These are phyloP conservation scores for Cataglyphis livida DNA, from an alignment of 2,888 invertebrate genomes.

Conservation along the genomic window DNA sequence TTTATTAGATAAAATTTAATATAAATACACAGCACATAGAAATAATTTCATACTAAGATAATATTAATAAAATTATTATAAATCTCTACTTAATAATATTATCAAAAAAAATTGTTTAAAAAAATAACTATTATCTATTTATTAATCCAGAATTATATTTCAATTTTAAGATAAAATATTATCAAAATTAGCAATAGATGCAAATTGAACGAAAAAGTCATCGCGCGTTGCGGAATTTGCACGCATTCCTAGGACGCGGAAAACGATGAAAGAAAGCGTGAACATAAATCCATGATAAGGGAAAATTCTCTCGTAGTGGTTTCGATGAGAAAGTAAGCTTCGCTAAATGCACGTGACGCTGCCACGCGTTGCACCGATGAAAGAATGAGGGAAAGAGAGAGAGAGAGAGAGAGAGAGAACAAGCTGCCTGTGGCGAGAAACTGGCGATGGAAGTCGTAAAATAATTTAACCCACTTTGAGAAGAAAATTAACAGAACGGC, in stretches of 20 bases:
- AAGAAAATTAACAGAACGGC: constrained; percentile 85
- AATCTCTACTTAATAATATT: background rate
- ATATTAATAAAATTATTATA: background rate
- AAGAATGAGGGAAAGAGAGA: constrained; percentile 19
- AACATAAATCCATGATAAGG: constrained; percentile 7
- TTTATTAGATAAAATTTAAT: background rate
- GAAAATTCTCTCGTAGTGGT: constrained; percentile 8
- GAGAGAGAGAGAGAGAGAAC: constrained; percentile 19
- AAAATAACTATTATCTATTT: background rate
- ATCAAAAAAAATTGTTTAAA: background rate
- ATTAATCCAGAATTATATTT: background rate
- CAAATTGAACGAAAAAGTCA: background rate
- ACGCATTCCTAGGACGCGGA: background rate
- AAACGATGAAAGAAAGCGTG: background rate
- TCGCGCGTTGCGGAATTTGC: background rate
- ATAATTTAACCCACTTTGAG: constrained; percentile 85
- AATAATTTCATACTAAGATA: background rate
- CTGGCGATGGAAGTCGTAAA: constrained; percentile 79
- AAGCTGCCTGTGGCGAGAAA: constrained; percentile 56
- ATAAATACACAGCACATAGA: background rate
- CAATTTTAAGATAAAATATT: background rate
- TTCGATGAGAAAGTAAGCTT: constrained; percentile 46
- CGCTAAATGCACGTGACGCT: constrained; percentile 49
- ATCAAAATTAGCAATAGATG: background rate
- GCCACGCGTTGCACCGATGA: constrained; percentile 24